Evolutionary conservation across 1,140 invertebrate genomes (phyloP), one percentile per base, ranked within the genome.

Genomic region (Choristoneura fumiferana): DNA sequence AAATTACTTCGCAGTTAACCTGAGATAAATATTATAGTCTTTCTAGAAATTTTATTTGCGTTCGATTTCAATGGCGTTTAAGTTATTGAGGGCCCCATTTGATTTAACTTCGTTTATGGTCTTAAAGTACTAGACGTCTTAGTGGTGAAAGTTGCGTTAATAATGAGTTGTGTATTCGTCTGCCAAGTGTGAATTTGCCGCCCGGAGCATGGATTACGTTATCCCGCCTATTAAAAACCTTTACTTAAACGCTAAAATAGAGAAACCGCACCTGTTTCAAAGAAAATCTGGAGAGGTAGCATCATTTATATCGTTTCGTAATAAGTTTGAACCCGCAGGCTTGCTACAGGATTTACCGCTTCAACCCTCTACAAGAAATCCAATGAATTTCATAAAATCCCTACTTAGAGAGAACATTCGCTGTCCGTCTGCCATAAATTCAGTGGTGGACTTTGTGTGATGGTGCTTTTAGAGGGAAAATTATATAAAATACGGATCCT

Each of bases 331-430:
- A 22, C 43, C 18, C 43, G 43, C 43, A 29, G 18, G 43, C 43
- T 49, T 49, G 17, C n/a, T 14, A 8, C 17, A 49, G 40, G 43
- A 49, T 49, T 49, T 33, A 22, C 43, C 43, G 43, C 22, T 49
- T 33, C 43, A 29, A 9, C 43, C 43, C n/a, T 49, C 43, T 10
- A 22, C 17, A 17, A 49, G 43, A 49, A 49, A 49, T 49, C 22
- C 43, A 29, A 49, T 49, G 43, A 49, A 49, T 49, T 33, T 49
- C 43, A 49, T 49, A 49, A 49, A 49, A 49, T 49, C 43, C 43
- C 43, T 29, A 49, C 43, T 49, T 49, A 49, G 18, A 33, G 18
- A 33, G n/a, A 18, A 49, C 18, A 12, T 29, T 49, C 43, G 18
- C 43, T 49, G 43, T 49, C 18, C 22, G 43, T 13, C 22, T 29